A percentile compares a stretch with the other conserved stretches of the same genome.
phyloP scores from a whole-genome alignment of 2,797 vertebrate genomes.

The Lepidocolaptes lacrymiger region DNA sequence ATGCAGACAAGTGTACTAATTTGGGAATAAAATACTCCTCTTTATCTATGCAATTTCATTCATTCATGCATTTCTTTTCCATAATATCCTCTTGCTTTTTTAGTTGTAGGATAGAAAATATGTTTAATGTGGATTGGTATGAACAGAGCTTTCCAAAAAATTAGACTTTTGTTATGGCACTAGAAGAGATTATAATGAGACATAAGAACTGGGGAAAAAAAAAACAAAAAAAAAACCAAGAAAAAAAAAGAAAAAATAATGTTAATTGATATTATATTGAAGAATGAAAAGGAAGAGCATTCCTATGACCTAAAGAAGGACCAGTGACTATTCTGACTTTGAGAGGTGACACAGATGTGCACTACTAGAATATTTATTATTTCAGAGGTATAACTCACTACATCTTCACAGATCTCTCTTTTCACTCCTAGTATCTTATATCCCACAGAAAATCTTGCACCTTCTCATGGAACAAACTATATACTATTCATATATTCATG shows the following conservation, averaged over 20 bases:
- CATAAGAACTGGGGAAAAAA: background rate
- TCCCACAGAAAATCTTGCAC: background rate
- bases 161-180: background rate
- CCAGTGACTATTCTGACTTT: background rate
- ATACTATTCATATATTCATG: background rate
- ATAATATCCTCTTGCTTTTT: background rate
- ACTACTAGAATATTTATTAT: background rate
- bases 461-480: background rate
- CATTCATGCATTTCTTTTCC: background rate
- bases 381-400: background rate
- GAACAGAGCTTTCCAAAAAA: background rate
- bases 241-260: background rate
- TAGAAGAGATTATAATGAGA: background rate
- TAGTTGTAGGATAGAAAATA: background rate
- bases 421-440: background rate
- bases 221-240: no score
- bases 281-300: background rate
- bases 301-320: background rate
- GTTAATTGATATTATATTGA: background rate
- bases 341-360: background rate
- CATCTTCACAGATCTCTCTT: background rate
- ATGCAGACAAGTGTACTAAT: background rate
- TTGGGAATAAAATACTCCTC: background rate
- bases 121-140: background rate
- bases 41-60: background rate